Conservation (phyloP, 1,140 invertebrate species). For the Drosophila truncata region DNA sequence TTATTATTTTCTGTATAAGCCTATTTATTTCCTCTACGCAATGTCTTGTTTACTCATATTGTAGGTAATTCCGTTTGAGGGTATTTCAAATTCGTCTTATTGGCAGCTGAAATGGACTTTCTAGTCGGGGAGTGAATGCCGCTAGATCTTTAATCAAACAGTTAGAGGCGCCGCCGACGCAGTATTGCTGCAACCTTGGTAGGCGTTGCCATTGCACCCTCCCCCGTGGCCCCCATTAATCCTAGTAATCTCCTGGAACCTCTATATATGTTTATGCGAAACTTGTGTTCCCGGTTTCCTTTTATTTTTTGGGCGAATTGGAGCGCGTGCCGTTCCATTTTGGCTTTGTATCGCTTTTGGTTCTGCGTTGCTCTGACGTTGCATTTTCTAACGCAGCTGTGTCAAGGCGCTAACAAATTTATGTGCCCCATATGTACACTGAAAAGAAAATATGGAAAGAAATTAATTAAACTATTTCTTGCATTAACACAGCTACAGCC, state of each 20-base stretch:
- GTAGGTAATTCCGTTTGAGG: neutral
- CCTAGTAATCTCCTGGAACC: constrained; percentile 5
- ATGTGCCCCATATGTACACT: constrained; percentile 51
- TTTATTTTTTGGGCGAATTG: constrained; percentile 43
- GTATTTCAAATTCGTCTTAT: constrained; percentile 4
- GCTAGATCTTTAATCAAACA: constrained; percentile 68
- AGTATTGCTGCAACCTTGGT: constrained; percentile 71
- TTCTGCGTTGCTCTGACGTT: constrained; percentile 14
- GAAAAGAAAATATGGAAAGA: neutral
- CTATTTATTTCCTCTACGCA: no score
- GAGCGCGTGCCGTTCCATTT: constrained; percentile 65
- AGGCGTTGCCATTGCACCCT: constrained; percentile 45
- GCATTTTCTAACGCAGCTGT: constrained; percentile 64
- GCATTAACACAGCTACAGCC: neutral
- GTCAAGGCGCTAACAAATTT: constrained; percentile 75
- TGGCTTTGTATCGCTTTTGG: constrained; percentile 16
- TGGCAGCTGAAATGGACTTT: constrained; percentile 15
- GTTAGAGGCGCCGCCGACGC: constrained; percentile 74
- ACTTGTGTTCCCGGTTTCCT: constrained; percentile 3
- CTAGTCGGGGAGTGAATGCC: constrained; percentile 29
- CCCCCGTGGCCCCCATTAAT: neutral
- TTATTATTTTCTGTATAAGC: no score
- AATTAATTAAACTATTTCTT: neutral
- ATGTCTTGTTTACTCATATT: no score
- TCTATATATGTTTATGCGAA: constrained; percentile 2